Evolutionary conservation across 1,140 invertebrate species (phyloP), one percentile per base, ranked within the genome.

Genomic region (Drosophila arizonae): DNA sequence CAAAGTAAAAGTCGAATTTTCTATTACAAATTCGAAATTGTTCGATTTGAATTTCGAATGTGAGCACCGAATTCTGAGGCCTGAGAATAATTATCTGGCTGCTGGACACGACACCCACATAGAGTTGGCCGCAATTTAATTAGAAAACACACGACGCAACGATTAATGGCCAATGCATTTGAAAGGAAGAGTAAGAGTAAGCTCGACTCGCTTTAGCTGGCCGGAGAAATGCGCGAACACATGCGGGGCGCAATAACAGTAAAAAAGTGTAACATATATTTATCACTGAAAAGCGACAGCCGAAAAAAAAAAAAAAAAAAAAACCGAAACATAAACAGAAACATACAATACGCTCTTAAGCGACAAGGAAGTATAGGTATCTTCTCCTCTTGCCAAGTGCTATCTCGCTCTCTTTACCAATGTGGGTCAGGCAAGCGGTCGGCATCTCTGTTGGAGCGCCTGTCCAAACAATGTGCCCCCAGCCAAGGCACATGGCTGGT

Each of bases 241-340:
- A 75, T 70, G 60, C 60, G 68, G 67, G 50, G 72, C 60, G 68
- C 72, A 71, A 75, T 75, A 75, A 71, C 72, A 75, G 68, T 75
- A 75, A 75, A 75, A 75, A 71, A 71, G 72, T 75, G 68, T 75
- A 75, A 75, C 68, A 75, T 75, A 72, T 75, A 75, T 75, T 75
- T 75, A 75, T 75, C 72, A 75, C 67, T 71, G 57, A 75, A 75
- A 75, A 72, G 61, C 68, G 72, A 75, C 72, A 72, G 61, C 54
- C 58, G 6, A 75, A 75, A 75, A 66, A 69, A 63, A 33, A 33
- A 8, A 33, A 30, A 5, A 39, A 55, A 4, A 46, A 3, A 46
- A 15, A 54, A n/a, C n/a, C 17, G 9, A 55, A 15, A 56, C 13
- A 64, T 4, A 64, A 9, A 62, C 6, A 43, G 5, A 46, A 3